Conservation (phyloP, 2,888 invertebrate species). For the Molorchus minor region DNA sequence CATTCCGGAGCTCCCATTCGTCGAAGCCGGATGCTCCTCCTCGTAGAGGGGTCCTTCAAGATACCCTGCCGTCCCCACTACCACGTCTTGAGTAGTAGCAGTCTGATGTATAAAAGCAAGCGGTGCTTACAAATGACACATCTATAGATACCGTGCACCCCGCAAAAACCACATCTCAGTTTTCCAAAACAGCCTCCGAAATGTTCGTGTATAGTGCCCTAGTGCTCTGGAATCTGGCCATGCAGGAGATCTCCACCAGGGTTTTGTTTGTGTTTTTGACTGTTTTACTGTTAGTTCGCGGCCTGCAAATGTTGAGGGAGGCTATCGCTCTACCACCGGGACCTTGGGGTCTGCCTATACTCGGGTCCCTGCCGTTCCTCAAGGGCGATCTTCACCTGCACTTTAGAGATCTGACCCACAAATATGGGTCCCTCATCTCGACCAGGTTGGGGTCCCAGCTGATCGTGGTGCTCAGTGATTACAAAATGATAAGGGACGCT, state of each 20-base stretch:
- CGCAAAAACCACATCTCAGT: slow-evolving; percentile 32
- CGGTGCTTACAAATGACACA: slow-evolving; percentile 49
- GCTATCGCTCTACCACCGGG: slow-evolving; percentile 78
- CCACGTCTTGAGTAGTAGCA: slow-evolving; percentile 50
- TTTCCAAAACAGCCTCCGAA: slow-evolving; percentile 21
- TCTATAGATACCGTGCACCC: slow-evolving; percentile 50
- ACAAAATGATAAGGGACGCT: slow-evolving; percentile 84
- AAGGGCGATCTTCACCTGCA: slow-evolving; percentile 80
- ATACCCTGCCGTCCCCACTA: slow-evolving; percentile 43
- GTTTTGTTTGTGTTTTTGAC: slow-evolving; percentile 66
- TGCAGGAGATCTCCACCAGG: slow-evolving; percentile 56
- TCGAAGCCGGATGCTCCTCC: slow-evolving; percentile 48
- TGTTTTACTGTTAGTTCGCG: slow-evolving; percentile 61
- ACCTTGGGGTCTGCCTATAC: slow-evolving; percentile 85
- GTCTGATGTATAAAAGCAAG: slow-evolving; percentile 52
- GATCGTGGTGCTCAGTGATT: slow-evolving; percentile 87
- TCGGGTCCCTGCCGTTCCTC: slow-evolving; percentile 85
- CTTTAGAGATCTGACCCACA: slow-evolving; percentile 78
- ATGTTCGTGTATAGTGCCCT: slow-evolving; percentile 67
- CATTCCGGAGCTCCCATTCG: slow-evolving; percentile 46
- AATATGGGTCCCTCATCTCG: slow-evolving; percentile 84
- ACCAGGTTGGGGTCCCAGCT: slow-evolving; percentile 83
- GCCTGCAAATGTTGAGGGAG: slow-evolving; percentile 57
- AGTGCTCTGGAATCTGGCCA: slow-evolving; percentile 62
- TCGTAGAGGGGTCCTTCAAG: slow-evolving; percentile 23